Evolutionary conservation across 1,140 invertebrate genomes (phyloP).

Genomic region (Patella vulgata): DNA sequence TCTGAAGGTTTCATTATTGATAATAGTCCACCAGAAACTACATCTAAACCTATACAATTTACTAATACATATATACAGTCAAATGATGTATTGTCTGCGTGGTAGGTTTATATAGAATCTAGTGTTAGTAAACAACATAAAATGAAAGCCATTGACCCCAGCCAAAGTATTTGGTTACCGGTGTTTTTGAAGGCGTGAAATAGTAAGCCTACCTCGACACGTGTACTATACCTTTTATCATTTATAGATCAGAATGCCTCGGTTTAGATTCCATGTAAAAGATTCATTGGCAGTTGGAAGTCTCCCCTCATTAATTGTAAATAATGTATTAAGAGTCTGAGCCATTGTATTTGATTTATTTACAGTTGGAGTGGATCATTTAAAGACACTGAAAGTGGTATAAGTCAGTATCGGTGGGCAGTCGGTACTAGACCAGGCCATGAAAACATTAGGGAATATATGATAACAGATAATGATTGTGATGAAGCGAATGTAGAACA

Average conservation of each 20-base stretch:
- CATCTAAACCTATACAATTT: constrained; percentile 3
- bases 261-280: too few relatives aligned
- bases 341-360: too few relatives aligned
- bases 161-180: too few relatives aligned
- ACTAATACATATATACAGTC: constrained; percentile 7
- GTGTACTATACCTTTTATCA: too few relatives aligned
- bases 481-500: constrained; percentile 10
- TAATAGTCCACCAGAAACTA: constrained; percentile 14
- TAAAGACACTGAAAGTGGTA: constrained; percentile 38
- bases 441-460: constrained; percentile 32
- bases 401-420: constrained; percentile 31
- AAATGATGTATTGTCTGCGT: constrained; percentile 8
- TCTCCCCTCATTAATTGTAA: too few relatives aligned
- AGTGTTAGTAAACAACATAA: too few relatives aligned
- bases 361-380: constrained; percentile 45
- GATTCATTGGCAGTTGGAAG: too few relatives aligned
- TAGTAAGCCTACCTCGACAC: too few relatives aligned
- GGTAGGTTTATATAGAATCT: constrained; percentile 3
- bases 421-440: constrained; percentile 41
- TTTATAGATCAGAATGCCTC: too few relatives aligned
- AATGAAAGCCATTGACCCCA: too few relatives aligned
- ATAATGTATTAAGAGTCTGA: too few relatives aligned
- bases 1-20: constrained; percentile 19
- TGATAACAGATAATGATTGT: constrained; percentile 22
- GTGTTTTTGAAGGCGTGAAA: too few relatives aligned